Evolutionary conservation across 2,797 vertebrate species (phyloP), one percentile per base, ranked within the genome.

Genomic region (Platyrinchus mystaceus): DNA sequence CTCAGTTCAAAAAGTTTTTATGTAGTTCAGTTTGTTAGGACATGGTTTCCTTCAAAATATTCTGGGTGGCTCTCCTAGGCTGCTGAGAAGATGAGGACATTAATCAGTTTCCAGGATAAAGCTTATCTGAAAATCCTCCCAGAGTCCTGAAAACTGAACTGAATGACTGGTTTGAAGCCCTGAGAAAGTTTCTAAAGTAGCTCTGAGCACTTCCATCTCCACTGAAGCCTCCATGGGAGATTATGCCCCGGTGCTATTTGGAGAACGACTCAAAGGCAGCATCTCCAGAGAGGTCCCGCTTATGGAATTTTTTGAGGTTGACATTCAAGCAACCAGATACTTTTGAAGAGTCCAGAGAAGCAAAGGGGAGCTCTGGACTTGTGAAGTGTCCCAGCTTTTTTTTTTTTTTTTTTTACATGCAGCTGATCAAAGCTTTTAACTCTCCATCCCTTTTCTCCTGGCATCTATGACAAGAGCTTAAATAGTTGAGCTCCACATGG

Each of bases 341-440:
- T 86, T 94, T 64, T 92, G 59, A 92, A 91, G 50, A 67, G 26
- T 44, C 39, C 49, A 37, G 24, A 53, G 85, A 88, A 91, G 36
- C 15, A 17, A 94, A 69, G 22, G 62, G 63, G 86, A 82, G 74
- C 63, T 95, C 76, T 95, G 87, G 94, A 96, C 89, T 84, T 82
- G 32, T 60, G 44, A 78, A 92, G 28, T 19, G 34, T 37, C 73
- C 36, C 36, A 81, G 71, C 36, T 67, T 77, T 79, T 75, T 62
- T 39, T 44, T 28, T 76, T 78, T 75, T 60, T 39, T 44, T 28
- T 71, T 20, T 36, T 28, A 49, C 6, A 74, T 5, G 16, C 43
- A 74, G 73, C 34, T 92, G 92, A 97, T 94, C 94, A 97, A 97
- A 96, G 92, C 89, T 79, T 91, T 89, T 74, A 79, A 76, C 74